Evolutionary conservation across 2,797 vertebrate species (phyloP), one percentile per base, ranked within the genome.

Genomic region (Myiothlypis coronata): DNA sequence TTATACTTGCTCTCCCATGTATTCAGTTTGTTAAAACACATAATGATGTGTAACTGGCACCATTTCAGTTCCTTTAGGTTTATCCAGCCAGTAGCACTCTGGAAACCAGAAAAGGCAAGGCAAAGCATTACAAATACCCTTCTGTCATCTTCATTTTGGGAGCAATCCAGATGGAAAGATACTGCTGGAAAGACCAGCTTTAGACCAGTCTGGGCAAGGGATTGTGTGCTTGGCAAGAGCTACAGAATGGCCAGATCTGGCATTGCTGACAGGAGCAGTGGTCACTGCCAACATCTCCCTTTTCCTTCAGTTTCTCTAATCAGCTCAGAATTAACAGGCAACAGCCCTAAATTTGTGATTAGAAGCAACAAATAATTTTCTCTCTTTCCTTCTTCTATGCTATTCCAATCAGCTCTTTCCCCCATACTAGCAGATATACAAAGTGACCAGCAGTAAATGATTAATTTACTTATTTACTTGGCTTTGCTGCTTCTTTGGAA

Each of bases 91-190:
- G 89, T 39, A 17, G 75, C 7, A 32, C 41, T 94, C 87, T 90
- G 72, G 82, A 89, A 89, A 83, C 37, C 84, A 70, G 78, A 87
- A 89, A 93, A 92, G 50, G 71, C 75, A 89, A 90, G 71, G 94
- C 49, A 76, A 78, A 78, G 63, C 57, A 88, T 88, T 92, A 89
- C 95, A 92, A 89, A 85, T 68, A 91, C 85, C 87, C 93, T 91
- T 93, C 91, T 94, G 95, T 94, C 85, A 43, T 88, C 89, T 75
- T 89, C 69, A 16, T 68, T 57, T 91, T 96, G 95, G 91, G 83
- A 94, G 53, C 79, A 83, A 19, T 74, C 91, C 93, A 94, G 85
- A 87, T 57, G 84, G 91, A 94, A 95, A 78, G 76, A 83, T 78
- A 71, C 89, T 92, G 69, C 57, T 94, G 76, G 59, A 47, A 85